Base-by-base conservation (phyloP, 2,888 invertebrate genomes). In the Erebia epiphron region DNA sequence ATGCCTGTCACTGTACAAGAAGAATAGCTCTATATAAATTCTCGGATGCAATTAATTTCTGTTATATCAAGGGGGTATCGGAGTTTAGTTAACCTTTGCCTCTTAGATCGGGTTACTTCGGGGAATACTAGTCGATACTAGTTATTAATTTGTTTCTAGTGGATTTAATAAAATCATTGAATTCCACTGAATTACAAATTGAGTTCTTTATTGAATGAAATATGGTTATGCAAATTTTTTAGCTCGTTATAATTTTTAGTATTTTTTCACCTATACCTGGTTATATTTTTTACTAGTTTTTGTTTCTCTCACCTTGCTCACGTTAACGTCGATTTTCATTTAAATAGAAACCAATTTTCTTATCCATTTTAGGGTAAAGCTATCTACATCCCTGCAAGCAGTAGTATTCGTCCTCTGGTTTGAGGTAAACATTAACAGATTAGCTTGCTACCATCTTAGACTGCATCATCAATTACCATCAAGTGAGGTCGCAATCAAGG, bases 11-110 rank as follows among this genome's bases (percentile, higher is more conserved):
- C 83, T 82, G 75, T 79, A 75, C 82, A 86, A 89, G 89, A 89
- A 87, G 88, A 89, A 91, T 90, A 81, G 85, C 85, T 86, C 86
- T 84, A 87, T 88, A 90, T 88, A 90, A 90, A 90, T 91, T 89
- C 84, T 83, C 78, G 66, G 79, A 80, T 86, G 85, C 89, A 87
- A 90, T 91, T 91, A 90, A 90, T 91, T 87, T 86, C 78, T 82
- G 85, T 87, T 86, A 86, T 87, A 85, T 86, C 84, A 83, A 83
- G 84, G 79, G 79, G 82, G 77, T 85, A 89, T 89, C 86, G 84
- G 80, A 73, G 80, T 79, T 87, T 90, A 86, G 89, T 89, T 90
- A 88, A 90, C 73, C 75, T 73, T 69, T 62, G 66, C 64, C 57
- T 54, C 68, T 70, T 64, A 58, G 67, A 70, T 66, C 66, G 66